Base-by-base conservation (phyloP, 1,140 invertebrate species). In the Dendrolimus punctatus region DNA sequence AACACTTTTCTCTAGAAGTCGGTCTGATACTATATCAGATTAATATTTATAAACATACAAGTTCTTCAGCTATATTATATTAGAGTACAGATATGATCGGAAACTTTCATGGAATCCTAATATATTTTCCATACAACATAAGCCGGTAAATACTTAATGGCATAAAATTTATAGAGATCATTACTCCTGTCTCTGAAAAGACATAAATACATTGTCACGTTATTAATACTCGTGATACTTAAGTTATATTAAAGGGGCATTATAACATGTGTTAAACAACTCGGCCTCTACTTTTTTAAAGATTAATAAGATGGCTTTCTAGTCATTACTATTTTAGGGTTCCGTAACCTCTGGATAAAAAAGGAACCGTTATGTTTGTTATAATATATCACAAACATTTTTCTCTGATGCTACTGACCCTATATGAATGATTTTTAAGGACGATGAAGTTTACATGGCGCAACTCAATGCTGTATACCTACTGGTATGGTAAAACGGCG, bases 121-220 rank as follows among this genome's bases (percentile, higher is more conserved):
- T 8, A 39, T 39, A 39, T 49, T 9, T 23, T 23, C 3, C 23
- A 23, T 23, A 23, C 40, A 51, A 56, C 41, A 61, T 58, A 46
- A 44, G 41, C 36, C 49, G 3, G 51, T 57, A 45, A 59, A 66
- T 71, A 64, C 69, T 72, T 67, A 73, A 67, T 70, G 49, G 68
- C 62, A 59, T 57, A 51, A 62, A 68, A 76, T 75, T 76, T 76
- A 79, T 76, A 60, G 68, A 66, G 49, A 60, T 57, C 68, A 71
- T 79, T 72, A 74, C 66, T 57, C 56, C 53, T 66, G 72, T 60
- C 70, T 64, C 55, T 61, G 39, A 52, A 65, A 63, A 48, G 57
- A 41, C 64, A 74, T 80, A 71, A 76, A 77, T 74, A 71, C 69
- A 68, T 80, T 80, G 68, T 66, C 74, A 63, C 65, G 60, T 60